Base-by-base conservation (phyloP, 2,113 vertebrate species). In the human (Homo sapiens) region DNA sequence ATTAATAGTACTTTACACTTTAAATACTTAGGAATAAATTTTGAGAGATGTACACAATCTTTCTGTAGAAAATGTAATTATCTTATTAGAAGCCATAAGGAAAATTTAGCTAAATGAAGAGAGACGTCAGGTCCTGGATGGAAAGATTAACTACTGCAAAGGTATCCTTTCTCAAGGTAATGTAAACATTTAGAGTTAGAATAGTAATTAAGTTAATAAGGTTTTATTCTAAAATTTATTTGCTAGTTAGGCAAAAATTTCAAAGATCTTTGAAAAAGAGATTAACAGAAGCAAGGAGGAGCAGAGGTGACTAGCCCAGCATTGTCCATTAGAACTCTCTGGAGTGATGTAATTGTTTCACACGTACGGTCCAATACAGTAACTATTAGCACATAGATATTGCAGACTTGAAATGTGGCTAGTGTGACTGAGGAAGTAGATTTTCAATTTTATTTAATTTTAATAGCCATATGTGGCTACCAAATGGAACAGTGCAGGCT, bases 111-210 rank as follows among this genome's bases (percentile, higher is more conserved):
- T 40, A 64, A 72, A 61, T 22, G 20, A 83, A 92, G 70, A 93
- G 27, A 72, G 43, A 50, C 72, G 8, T 52, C 1, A 45, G 9
- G 43, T 4, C 78, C 70, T 66, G 13, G 76, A 16, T 27, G 27
- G 27, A 22, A 89, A 96, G 78, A 66, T 45, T 68, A 64, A 64
- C 30, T 81, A 30, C 30, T 88, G 5, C 27, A 66, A 81, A 55
- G 25, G 20, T 50, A 84, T 30, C 17, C 48, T 0, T 66, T 84
- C 38, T 61, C 50, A 90, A 83, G 13, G 43, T 72, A 84, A 92
- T 73, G 10, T 59, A n/a, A 55, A 83, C 70, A 79, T 97, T 91
- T 92, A 61, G 8, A 90, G 48, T 68, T 84, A 90, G 73, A 95
- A 50, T 57, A 72, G 23, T 78, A 76, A 83, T 68, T 81, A 90